A percentile compares a stretch with the other conserved stretches of the same genome.
Conservation (phyloP, 1,140 invertebrate genomes). For the Zaprionus ghesquierei region DNA sequence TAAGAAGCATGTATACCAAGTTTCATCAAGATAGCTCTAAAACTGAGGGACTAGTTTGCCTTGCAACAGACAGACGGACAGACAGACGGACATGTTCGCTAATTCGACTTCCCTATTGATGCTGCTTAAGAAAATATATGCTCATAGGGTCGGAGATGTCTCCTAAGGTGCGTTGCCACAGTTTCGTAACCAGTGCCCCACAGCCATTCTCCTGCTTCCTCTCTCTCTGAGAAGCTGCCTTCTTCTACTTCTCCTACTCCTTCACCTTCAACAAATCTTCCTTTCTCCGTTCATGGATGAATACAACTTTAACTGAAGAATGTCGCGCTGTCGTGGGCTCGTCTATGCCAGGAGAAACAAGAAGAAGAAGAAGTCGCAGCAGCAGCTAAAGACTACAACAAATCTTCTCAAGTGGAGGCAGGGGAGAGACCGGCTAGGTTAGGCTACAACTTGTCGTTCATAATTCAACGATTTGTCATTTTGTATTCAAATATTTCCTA, state of each 20-base stretch:
- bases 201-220: background rate
- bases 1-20: too few species aligned
- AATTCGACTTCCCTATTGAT: too few species aligned
- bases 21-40: too few species aligned
- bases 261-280: background rate
- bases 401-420: background rate
- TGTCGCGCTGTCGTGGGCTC: background rate
- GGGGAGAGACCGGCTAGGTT: background rate
- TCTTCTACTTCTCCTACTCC: background rate
- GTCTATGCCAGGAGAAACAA: background rate
- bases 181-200: background rate
- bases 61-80: too few species aligned
- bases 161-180: too few species aligned
- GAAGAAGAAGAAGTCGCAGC: background rate
- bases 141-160: too few species aligned
- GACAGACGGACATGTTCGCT: too few species aligned
- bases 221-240: background rate
- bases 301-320: background rate
- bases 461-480: slow-evolving; percentile 79
- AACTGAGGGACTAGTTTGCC: too few species aligned
- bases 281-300: background rate
- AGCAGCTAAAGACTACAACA: background rate
- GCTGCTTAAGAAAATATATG: too few species aligned
- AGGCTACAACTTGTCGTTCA: slow-evolving; percentile 39
- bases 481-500: slow-evolving; percentile 74